Base-by-base conservation (phyloP, 2,888 invertebrate species). In the Brachyopa scutellaris region DNA sequence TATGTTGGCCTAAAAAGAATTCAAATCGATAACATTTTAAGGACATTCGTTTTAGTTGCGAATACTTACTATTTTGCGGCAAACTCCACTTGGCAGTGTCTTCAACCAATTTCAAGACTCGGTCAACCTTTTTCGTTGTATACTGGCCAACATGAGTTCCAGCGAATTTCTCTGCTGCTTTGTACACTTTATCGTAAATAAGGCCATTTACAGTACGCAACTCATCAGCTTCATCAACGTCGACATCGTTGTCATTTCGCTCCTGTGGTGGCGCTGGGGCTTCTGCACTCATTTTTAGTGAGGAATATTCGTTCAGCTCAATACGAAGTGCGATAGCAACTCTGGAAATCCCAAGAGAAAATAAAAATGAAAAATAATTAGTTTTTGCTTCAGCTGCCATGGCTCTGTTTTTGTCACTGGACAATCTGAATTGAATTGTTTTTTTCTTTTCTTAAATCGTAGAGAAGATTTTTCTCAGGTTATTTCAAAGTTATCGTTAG, bases 41-140 rank as follows among this genome's bases (percentile, higher is more conserved):
- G 11, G 9, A 45, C 0, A 23, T 9, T 2, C 19, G 1, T 19
- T 13, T 49, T 8, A 11, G 0, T 11, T 0, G 11, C 11, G 5
- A 7, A 11, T 6, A 66, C 79, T 83, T 59, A 90, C 89, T 87
- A 61, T 36, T 57, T 55, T 87, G 86, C 1, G 90, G 89, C 59
- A 90, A 84, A 85, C 90, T 89, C 90, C 90, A 90, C 84, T 88
- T 89, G 9, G 90, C 88, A 8, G 90, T 90, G 23, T 89, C 87
- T 84, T 90, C 90, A 40, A 90, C 62, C 40, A 87, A 73, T 17
- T 87, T 86, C 7, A 90, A 66, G 0, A 85, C 53, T 3, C 86
- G 86, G 85, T 90, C 90, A 36, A 79, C 74, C 13, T 87, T 87
- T 36, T 85, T 86, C 9, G 89, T 86, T 1, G 86, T 85, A 66